Evolutionary conservation across 2,797 vertebrate species (phyloP).

Genomic region (Spheniscus humboldti): DNA sequence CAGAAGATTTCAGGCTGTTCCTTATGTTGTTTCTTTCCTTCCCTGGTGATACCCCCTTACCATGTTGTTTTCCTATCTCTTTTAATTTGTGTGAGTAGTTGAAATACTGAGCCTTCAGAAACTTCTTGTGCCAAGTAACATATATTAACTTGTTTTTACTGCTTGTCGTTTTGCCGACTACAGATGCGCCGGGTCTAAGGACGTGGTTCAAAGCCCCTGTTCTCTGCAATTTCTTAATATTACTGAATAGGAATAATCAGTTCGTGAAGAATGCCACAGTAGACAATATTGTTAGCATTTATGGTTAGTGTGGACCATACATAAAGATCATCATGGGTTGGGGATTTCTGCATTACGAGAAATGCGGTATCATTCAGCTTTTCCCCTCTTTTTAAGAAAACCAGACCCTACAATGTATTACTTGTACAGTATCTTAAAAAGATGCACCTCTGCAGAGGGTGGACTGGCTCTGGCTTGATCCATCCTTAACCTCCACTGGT

Average conservation of each 20-base stretch:
- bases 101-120: neutral
- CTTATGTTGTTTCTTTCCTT: neutral
- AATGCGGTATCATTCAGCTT: neutral
- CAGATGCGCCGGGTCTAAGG: neutral
- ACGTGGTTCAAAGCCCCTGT: neutral
- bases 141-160: neutral
- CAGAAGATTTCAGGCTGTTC: neutral
- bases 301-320: neutral
- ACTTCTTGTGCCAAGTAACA: neutral
- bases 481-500: neutral
- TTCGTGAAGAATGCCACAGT: neutral
- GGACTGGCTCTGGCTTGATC: neutral
- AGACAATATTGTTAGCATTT: neutral
- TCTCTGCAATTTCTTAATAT: neutral
- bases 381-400: neutral
- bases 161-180: neutral
- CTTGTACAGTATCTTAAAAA: neutral
- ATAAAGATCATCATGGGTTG: neutral
- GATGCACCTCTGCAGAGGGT: neutral
- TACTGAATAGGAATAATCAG: neutral
- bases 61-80: neutral
- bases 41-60: neutral
- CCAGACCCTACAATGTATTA: rapidly evolving
- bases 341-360: neutral
- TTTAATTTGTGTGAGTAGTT: neutral